phyloP scores from a whole-genome alignment of 2,113 vertebrate species.

The Prunella himalayana region DNA sequence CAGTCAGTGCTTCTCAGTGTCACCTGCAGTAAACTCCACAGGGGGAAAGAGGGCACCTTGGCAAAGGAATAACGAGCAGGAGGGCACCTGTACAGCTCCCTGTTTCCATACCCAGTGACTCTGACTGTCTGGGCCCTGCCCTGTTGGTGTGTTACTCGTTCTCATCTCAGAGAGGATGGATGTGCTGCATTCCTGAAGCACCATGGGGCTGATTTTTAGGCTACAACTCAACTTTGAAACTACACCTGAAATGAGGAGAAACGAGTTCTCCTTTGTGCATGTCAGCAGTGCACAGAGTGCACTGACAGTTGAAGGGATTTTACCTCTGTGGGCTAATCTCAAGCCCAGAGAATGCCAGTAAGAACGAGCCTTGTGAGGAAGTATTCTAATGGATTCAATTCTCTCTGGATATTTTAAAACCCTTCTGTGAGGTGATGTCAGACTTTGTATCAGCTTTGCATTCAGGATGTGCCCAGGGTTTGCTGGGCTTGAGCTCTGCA shows the following conservation, averaged over 20 bases:
- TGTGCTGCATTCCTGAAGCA: background rate
- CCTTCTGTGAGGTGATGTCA: background rate
- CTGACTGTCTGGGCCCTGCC: background rate
- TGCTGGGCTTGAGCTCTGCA: background rate
- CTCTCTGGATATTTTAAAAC: background rate
- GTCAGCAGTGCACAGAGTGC: background rate
- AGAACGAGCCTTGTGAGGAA: background rate
- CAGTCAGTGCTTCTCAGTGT: background rate
- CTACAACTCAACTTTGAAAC: background rate
- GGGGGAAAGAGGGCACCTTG: background rate
- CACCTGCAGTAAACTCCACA: background rate
- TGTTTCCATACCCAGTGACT: rapidly evolving
- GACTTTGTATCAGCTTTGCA: background rate
- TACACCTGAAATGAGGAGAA: background rate
- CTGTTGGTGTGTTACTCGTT: rapidly evolving
- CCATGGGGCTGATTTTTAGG: background rate
- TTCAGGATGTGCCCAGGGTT: background rate
- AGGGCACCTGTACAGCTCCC: rapidly evolving
- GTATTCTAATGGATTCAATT: background rate
- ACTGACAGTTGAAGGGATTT: background rate
- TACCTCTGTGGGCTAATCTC: background rate
- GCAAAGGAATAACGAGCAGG: background rate
- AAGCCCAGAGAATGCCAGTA: background rate
- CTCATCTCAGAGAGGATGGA: background rate
- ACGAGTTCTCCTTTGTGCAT: rapidly evolving